Evolutionary conservation across 2,888 invertebrate species (phyloP).

Genomic region (Megastigmus dorsalis): DNA sequence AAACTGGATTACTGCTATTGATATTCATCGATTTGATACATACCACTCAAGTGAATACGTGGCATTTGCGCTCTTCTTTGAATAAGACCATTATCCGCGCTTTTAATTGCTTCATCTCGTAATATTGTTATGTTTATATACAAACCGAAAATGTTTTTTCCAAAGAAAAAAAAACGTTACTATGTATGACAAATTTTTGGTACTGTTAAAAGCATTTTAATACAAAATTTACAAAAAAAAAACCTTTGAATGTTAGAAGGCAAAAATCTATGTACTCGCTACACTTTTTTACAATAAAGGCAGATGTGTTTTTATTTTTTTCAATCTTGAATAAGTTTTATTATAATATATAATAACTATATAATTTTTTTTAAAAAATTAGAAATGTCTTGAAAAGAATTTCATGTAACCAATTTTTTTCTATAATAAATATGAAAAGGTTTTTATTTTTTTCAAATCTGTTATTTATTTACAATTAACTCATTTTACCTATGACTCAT

Average conservation of each 20-base stretch:
- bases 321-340: constrained; percentile 43
- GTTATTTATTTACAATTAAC: constrained; percentile 7
- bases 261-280: constrained; percentile 50
- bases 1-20: constrained; percentile 41
- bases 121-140: constrained; percentile 70
- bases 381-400: constrained; percentile 16
- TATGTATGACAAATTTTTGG: constrained; percentile 64
- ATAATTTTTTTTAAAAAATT: constrained; percentile 6
- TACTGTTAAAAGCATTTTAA: constrained; percentile 69
- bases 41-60: constrained; percentile 30
- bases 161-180: constrained; percentile 53
- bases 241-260: constrained; percentile 36
- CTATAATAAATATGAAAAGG: constrained; percentile 24
- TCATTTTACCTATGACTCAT: too few relatives aligned
- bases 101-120: constrained; percentile 67
- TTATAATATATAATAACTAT: constrained; percentile 23
- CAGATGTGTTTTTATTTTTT: constrained; percentile 52
- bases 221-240: constrained; percentile 61
- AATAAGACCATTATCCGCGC: constrained; percentile 41
- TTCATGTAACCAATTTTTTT: constrained; percentile 35
- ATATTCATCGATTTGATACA: constrained; percentile 37
- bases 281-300: constrained; percentile 53
- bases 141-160: constrained; percentile 62
- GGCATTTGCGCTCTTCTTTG: constrained; percentile 11
- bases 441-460: constrained; percentile 47